A percentile compares a stretch with the other conserved stretches of the same genome.
Conservation (phyloP, 2,113 vertebrate genomes). For the Sclerurus mexicanus region DNA sequence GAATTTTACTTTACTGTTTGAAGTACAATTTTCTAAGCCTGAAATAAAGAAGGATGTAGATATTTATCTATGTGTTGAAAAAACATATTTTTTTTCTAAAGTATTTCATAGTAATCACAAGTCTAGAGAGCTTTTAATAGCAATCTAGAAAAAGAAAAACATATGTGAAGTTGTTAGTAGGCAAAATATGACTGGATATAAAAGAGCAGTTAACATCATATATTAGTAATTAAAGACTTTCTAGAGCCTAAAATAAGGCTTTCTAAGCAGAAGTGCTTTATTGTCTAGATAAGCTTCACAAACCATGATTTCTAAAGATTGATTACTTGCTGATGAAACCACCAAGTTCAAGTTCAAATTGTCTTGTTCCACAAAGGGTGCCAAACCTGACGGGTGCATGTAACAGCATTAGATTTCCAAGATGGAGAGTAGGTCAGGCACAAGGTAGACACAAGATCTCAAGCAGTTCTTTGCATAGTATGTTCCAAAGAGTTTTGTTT, state of each 20-base stretch:
- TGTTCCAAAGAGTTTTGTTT: neutral
- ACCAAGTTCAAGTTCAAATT: neutral
- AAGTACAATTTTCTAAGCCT: neutral
- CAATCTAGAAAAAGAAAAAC: neutral
- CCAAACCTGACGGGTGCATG: neutral
- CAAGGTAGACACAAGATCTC: neutral
- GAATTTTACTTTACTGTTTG: neutral
- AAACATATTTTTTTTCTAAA: neutral
- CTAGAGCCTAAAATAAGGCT: neutral
- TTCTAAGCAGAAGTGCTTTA: neutral
- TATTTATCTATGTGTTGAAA: neutral
- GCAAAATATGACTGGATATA: neutral
- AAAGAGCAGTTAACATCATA: neutral
- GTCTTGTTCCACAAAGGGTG: neutral
- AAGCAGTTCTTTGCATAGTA: neutral
- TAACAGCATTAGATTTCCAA: neutral
- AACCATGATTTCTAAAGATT: neutral
- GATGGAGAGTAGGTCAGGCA: neutral
- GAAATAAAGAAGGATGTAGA: neutral
- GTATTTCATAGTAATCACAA: neutral
- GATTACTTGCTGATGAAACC: neutral
- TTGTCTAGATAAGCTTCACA: neutral
- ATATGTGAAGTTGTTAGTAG: neutral
- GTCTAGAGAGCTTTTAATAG: neutral
- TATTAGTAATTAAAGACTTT: neutral